Evolutionary conservation across 2,888 invertebrate genomes (phyloP), one percentile per base, ranked within the genome.

Genomic region (Trypoxylon attenuatum): DNA sequence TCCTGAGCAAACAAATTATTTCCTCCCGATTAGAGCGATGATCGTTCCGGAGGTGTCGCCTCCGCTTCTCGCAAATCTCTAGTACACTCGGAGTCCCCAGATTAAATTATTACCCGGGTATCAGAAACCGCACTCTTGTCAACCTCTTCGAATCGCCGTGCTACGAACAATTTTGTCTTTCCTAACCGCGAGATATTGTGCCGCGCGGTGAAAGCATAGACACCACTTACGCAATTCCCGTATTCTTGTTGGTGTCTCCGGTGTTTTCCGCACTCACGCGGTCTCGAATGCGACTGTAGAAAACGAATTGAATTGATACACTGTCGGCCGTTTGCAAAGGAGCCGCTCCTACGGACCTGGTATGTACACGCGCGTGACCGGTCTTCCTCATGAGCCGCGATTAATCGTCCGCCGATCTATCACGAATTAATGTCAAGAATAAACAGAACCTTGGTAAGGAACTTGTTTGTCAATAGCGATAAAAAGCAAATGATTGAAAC

Each of bases 1-100:
- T 58, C 70, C 58, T 61, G 62, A 53, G 65, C 78, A 80, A 81
- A 80, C 78, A 78, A 79, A 81, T 78, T 76, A 79, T 74, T 79
- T 77, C 78, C 79, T 68, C 62, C 67, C 76, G 76, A 79, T 80
- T 80, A 79, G 72, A 64, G 66, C 57, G 39, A 52, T 50, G 55
- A 61, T 47, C 61, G 67, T 50, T 42, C 43, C 19, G n/a, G n/a
- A n/a, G n/a, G n/a, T n/a, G n/a, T n/a, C 38, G 60, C 23, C 42
- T 46, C 41, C 39, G 51, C 60, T 43, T 29, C n/a, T 56, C 13
- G 42, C 41, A 27, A 43, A 19, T n/a, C n/a, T 55, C 56, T 54
- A 53, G 51, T 50, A 27, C 62, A 29, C 27, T 52, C 8, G n/a
- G 41, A 64, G 42, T 56, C 59, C 56, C 59, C 54, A 52, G 55